phyloP scores from a whole-genome alignment of 2,888 invertebrate genomes.

The Acanthosepion esculentum region DNA sequence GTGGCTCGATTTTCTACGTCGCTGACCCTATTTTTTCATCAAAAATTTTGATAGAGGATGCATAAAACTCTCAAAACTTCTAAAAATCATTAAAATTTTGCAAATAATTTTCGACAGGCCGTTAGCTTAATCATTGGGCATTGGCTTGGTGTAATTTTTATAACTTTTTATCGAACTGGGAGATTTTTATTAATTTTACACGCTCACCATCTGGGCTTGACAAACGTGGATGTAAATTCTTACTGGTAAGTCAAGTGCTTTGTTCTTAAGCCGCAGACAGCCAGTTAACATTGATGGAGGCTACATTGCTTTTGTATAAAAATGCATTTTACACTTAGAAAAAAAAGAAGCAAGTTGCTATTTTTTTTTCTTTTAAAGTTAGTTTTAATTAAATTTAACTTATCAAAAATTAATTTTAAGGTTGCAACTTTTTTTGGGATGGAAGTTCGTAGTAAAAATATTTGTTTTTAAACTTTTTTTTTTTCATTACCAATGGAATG shows the following conservation, averaged over 20 bases:
- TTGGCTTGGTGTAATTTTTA: background rate
- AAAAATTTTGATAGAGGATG: background rate
- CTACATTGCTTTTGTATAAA: background rate
- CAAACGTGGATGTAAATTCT: background rate
- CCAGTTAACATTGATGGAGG: background rate
- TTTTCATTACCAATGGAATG: background rate
- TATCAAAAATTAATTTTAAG: background rate
- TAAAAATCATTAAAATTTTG: background rate
- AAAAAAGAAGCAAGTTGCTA: background rate
- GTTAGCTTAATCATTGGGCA: background rate
- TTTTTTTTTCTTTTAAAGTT: background rate
- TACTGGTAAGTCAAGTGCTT: background rate
- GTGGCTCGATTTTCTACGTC: conserved; percentile 64
- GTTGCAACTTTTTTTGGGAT: background rate
- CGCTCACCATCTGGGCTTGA: too few relatives aligned
- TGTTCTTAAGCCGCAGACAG: background rate
- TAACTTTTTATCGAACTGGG: background rate
- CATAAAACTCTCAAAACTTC: background rate
- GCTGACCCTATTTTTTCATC: background rate
- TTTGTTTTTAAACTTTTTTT: background rate
- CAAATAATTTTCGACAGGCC: too few relatives aligned
- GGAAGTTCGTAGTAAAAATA: background rate
- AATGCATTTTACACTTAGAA: background rate
- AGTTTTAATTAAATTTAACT: background rate
- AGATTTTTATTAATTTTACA: conserved; percentile 7